These are phyloP conservation scores for Cherax destructor DNA, from an alignment of 1,140 invertebrate species.

Conservation along the genomic window DNA sequence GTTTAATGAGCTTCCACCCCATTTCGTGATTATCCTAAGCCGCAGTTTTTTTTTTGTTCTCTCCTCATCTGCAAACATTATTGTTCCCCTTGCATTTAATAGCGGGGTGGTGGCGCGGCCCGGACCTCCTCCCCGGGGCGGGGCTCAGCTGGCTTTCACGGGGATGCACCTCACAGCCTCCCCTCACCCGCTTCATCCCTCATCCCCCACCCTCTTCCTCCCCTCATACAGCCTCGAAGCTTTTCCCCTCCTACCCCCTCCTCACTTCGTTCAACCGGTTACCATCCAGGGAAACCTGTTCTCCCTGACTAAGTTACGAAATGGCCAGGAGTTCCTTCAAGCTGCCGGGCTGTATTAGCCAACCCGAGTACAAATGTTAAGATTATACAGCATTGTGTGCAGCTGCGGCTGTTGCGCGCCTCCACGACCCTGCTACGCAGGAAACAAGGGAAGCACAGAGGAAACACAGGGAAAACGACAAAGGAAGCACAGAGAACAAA, in stretches of 20 bases:
- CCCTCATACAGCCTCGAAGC: constrained; percentile 30
- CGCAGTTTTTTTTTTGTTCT: not conserved
- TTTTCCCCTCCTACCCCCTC: constrained; percentile 21
- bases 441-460: constrained; percentile 19
- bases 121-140: constrained; percentile 34
- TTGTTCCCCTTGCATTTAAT: constrained; percentile 41
- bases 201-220: not conserved
- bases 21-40: constrained; percentile 47
- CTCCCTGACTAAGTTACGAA: not conserved
- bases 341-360: no score
- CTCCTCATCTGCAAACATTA: constrained; percentile 6
- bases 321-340: no score
- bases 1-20: constrained; percentile 41
- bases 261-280: constrained; percentile 50
- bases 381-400: not conserved
- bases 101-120: constrained; percentile 23
- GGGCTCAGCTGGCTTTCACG: constrained; percentile 65
- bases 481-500: constrained; percentile 13
- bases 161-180: constrained; percentile 40
- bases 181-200: no score
- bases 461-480: not conserved
- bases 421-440: not conserved
- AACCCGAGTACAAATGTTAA: not conserved
- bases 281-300: not conserved
- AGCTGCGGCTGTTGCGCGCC: not conserved